Conservation (phyloP, 2,888 invertebrate genomes). For the Lasioglossum marginatum region DNA sequence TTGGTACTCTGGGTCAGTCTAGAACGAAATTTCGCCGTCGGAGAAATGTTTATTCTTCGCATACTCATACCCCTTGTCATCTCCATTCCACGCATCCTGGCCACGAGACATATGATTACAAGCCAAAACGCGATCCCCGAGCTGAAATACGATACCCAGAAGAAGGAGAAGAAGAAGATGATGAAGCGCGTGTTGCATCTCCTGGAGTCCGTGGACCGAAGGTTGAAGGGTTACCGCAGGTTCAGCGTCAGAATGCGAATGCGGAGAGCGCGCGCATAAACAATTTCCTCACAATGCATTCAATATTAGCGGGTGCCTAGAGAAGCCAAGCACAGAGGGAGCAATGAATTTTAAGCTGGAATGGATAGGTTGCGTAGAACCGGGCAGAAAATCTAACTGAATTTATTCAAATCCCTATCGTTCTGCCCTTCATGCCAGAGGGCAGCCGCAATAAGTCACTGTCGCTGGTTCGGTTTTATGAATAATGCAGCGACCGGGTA, state of each 20-base stretch:
- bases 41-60: not conserved
- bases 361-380: constrained; percentile 44
- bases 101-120: constrained; percentile 4
- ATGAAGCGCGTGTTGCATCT: not conserved
- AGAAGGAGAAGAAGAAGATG: not conserved
- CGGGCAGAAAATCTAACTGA: constrained; percentile 64
- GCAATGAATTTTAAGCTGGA: constrained; percentile 62
- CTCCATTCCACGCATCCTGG: not conserved
- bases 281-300: constrained; percentile 42
- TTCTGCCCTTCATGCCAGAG: constrained; percentile 61
- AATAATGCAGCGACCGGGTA: constrained; percentile 71
- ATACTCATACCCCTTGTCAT: not conserved
- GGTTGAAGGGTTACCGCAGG: constrained; percentile 13
- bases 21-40: too few species aligned
- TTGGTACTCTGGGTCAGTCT: too few species aligned
- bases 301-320: constrained; percentile 36
- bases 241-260: constrained; percentile 16
- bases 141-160: constrained; percentile 10
- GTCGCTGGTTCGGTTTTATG: constrained; percentile 68
- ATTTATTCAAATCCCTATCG: constrained; percentile 78
- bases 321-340: constrained; percentile 16
- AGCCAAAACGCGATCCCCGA: not conserved
- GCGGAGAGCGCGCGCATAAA: constrained; percentile 25
- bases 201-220: not conserved
- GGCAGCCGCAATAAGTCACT: constrained; percentile 74